Percentiles rank a stretch among this genome's conserved stretches.
These are phyloP conservation scores for Dinocampus coccinellae DNA, from an alignment of 2,888 invertebrate genomes.

Conservation along the genomic window DNA sequence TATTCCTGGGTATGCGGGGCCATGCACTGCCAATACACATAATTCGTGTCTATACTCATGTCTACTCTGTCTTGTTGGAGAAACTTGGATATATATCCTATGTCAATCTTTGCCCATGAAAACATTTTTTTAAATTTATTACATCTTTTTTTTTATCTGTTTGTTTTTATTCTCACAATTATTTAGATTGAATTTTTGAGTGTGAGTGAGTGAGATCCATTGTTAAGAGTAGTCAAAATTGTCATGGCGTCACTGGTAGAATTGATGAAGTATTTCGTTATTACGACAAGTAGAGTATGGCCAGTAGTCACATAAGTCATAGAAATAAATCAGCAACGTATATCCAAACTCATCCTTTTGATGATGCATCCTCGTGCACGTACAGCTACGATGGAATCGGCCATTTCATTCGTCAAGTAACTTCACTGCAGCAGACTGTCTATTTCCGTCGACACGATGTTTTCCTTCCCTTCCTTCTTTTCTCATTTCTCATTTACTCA, in stretches of 20 bases:
- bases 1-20: slow-evolving; percentile 65
- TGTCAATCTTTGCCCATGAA: neutral
- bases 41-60: no score
- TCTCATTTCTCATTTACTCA: slow-evolving; percentile 31
- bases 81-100: neutral
- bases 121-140: neutral
- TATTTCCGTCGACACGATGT: slow-evolving; percentile 33
- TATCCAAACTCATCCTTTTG: slow-evolving; percentile 1
- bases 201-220: no score
- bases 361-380: slow-evolving; percentile 33
- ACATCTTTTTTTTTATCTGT: neutral
- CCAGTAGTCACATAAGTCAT: neutral
- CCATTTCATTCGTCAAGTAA: slow-evolving; percentile 36
- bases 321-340: slow-evolving; percentile 22
- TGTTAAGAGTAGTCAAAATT: no score
- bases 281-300: no score
- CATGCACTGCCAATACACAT: slow-evolving; percentile 25
- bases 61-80: neutral
- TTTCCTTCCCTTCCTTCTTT: slow-evolving; percentile 25
- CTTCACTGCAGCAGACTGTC: slow-evolving; percentile 23
- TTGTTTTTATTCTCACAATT: neutral
- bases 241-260: no score
- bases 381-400: slow-evolving; percentile 23
- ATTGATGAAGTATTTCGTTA: neutral
- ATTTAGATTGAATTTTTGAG: neutral